phyloP scores from a whole-genome alignment of 2,113 vertebrate species.

The Daubentonia madagascariensis region DNA sequence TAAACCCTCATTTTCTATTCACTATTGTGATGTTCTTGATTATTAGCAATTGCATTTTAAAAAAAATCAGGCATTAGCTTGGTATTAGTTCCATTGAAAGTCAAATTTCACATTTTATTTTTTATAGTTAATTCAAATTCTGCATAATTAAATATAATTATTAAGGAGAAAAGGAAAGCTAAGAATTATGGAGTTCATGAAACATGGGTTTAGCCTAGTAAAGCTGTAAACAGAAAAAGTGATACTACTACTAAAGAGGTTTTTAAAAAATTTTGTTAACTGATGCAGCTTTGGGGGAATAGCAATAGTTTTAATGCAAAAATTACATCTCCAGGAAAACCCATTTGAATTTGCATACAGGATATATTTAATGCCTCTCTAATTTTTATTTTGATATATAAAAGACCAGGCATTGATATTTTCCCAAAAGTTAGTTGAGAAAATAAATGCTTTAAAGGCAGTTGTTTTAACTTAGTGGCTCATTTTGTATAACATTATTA shows the following conservation, averaged over 20 bases:
- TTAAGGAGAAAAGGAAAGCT: slow-evolving; percentile 2
- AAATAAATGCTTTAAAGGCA: slow-evolving; percentile 75
- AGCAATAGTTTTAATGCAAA: not conserved
- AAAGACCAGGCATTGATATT: slow-evolving; percentile 73
- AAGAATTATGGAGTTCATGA: not conserved
- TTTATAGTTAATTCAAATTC: slow-evolving; percentile 8
- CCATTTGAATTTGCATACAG: not conserved
- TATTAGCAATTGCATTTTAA: not conserved
- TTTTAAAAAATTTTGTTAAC: not conserved
- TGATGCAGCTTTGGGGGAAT: not conserved
- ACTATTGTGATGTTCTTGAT: not conserved
- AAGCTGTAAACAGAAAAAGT: not conserved
- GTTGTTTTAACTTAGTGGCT: slow-evolving; percentile 38
- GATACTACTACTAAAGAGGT: not conserved
- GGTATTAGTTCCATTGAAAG: slow-evolving; percentile 26
- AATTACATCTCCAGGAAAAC: slow-evolving; percentile 21
- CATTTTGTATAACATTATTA: not conserved
- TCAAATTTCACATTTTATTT: slow-evolving; percentile 21
- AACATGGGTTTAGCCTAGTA: not conserved
- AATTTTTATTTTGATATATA: slow-evolving; percentile 58
- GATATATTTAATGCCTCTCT: not conserved
- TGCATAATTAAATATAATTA: slow-evolving; percentile 6
- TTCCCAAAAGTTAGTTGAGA: slow-evolving; percentile 73
- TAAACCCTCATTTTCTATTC: slow-evolving; percentile 17
- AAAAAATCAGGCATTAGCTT: slow-evolving; percentile 24